A percentile compares a stretch with the other conserved stretches of the same genome.
Conservation (phyloP, 2,113 vertebrate species). For the Misgurnus anguillicaudatus region DNA sequence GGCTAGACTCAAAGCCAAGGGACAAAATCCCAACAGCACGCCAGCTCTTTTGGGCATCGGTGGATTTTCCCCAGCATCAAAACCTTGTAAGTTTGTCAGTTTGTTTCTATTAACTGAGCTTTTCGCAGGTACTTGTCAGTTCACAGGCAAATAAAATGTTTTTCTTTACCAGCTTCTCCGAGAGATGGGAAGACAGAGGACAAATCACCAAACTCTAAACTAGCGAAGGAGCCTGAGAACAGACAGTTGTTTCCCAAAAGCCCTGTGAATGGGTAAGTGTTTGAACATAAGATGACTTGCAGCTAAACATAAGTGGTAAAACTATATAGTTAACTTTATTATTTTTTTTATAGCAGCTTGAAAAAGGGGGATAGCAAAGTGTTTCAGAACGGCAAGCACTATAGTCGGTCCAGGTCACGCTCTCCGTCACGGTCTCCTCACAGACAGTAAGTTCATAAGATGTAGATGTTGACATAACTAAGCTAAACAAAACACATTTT, state of each 20-base stretch:
- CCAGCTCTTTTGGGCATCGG: slow-evolving; percentile 86
- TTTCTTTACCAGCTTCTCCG: slow-evolving; percentile 77
- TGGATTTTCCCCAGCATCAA: slow-evolving; percentile 94
- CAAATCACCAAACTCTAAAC: slow-evolving; percentile 82
- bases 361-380: slow-evolving; percentile 87
- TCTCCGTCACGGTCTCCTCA: slow-evolving; percentile 69
- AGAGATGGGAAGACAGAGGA: slow-evolving; percentile 88
- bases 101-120: not conserved
- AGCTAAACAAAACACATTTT: too few relatives aligned
- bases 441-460: slow-evolving; percentile 82
- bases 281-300: not conserved
- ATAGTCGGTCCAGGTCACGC: slow-evolving; percentile 84
- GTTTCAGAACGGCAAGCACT: slow-evolving; percentile 77
- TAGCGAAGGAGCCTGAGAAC: slow-evolving; percentile 85
- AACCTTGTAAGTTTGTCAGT: slow-evolving; percentile 79
- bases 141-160: not conserved
- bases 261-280: slow-evolving; percentile 88
- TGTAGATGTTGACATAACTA: not conserved
- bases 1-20: slow-evolving; percentile 92
- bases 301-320: not conserved
- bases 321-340: not conserved
- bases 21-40: slow-evolving; percentile 90
- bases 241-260: slow-evolving; percentile 86
- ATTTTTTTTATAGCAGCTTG: slow-evolving; percentile 69
- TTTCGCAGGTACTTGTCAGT: not conserved